Conservation (phyloP, 2,113 vertebrate species). For the Cacatua alba region DNA sequence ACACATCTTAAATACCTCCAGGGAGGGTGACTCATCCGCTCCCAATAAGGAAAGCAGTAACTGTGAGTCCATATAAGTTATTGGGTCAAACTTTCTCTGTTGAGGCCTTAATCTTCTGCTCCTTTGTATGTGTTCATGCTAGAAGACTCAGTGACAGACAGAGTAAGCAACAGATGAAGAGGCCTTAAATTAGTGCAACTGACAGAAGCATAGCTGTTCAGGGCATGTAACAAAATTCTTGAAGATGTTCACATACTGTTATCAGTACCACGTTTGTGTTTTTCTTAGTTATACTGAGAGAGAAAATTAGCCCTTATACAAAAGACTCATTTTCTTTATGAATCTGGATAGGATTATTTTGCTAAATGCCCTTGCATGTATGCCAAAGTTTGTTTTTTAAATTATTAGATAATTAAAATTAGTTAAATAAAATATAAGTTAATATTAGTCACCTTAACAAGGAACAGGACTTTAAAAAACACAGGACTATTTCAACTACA, state of each 20-base stretch:
- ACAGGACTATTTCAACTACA: not conserved
- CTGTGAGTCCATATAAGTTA: not conserved
- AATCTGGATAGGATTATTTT: not conserved
- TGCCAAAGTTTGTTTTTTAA: not conserved
- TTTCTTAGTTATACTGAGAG: not conserved
- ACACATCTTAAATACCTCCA: not conserved
- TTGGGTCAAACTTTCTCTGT: not conserved
- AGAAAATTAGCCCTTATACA: not conserved
- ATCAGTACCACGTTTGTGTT: no score
- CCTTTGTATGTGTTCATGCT: not conserved
- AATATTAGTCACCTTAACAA: not conserved
- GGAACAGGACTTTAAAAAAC: not conserved
- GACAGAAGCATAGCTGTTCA: accelerated
- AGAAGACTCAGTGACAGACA: not conserved
- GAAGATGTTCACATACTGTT: not conserved
- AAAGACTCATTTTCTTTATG: not conserved
- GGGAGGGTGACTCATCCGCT: not conserved
- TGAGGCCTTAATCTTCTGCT: not conserved
- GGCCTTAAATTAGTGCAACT: not conserved
- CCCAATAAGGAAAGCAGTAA: not conserved
- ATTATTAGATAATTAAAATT: not conserved
- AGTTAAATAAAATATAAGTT: not conserved
- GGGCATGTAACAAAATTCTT: not conserved
- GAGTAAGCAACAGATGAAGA: not conserved
- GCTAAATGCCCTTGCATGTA: not conserved